Conservation (phyloP, 92 coral and sea anemone genomes). For the Anthopleura xanthogrammica region DNA sequence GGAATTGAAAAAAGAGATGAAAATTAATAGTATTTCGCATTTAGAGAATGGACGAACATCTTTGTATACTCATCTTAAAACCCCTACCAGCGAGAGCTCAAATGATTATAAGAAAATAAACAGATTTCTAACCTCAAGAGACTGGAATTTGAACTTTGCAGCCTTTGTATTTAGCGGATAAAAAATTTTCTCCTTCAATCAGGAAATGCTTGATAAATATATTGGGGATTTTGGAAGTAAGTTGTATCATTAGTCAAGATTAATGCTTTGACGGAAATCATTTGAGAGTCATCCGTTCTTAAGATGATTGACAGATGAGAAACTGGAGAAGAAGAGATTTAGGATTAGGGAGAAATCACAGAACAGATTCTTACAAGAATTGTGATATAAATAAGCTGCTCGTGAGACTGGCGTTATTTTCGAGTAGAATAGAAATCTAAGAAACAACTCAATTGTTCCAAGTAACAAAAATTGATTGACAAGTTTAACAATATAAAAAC, state of each 20-base stretch:
- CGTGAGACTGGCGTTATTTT: not conserved
- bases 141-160: not conserved
- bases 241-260: conserved; percentile 20
- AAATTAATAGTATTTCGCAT: not conserved
- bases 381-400: not conserved
- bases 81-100: not conserved
- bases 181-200: not conserved
- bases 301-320: conserved; percentile 14
- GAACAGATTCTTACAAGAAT: not conserved
- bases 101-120: conserved; percentile 5
- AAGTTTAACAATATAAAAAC: conserved; percentile 18
- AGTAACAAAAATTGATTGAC: conserved; percentile 21
- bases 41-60: not conserved
- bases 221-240: conserved; percentile 12
- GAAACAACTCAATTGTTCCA: not conserved
- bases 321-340: not conserved
- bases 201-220: conserved; percentile 10
- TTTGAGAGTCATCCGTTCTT: conserved; percentile 7
- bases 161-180: conserved; percentile 24
- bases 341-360: not conserved
- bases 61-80: not conserved
- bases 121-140: not conserved
- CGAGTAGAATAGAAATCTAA: not conserved
- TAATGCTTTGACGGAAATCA: conserved; percentile 11
- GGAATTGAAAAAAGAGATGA: not conserved